Base-by-base conservation (phyloP, 2,113 vertebrate species). In the Indri indri region DNA sequence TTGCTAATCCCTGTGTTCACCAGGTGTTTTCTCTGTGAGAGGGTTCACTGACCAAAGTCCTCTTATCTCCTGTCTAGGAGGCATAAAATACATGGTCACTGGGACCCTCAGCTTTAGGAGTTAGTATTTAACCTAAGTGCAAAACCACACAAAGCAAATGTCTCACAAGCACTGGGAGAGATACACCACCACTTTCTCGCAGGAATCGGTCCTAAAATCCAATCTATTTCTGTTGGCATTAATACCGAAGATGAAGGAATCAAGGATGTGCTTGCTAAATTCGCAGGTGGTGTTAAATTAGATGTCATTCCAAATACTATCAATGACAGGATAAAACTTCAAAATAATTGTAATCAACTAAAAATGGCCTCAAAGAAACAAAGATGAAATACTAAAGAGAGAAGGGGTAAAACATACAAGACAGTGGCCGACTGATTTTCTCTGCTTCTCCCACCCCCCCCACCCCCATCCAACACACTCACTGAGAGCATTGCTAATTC, bases 401-500 rank as follows among this genome's bases (percentile, higher is more conserved):
- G n/a, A 52, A 34, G 65, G 2, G 11, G 27, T 84, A 73, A 86
- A 80, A 94, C 40, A 63, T 13, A 42, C 8, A 52, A 92, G 47
- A 87, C 4, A 1, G 47, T 84, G 52, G 34, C 45, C 96, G 54
- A 32, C 52, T 25, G 2, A 59, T 42, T 61, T 32, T 27, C 40
- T 22, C 3, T 27, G 1, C 23, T 22, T 3, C 8, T 6, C 14
- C 1, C 37, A 18, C 13, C 4, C 8, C 13, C 37, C 22, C 73
- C 17, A 8, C 0, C 52, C 5, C 59, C 66, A 47, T 1, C 42
- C 54, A 79, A 8, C 25, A 89, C 34, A 90, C 68, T 81, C 70
- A 71, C 22, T 57, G 57, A 93, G 83, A 91, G 93, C 20, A 71
- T 0, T 96, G 71, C 45, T 97, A 90, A 97, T 80, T 95, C 92